phyloP scores from a whole-genome alignment of 1,140 invertebrate genomes.

The Drosophila asahinai region DNA sequence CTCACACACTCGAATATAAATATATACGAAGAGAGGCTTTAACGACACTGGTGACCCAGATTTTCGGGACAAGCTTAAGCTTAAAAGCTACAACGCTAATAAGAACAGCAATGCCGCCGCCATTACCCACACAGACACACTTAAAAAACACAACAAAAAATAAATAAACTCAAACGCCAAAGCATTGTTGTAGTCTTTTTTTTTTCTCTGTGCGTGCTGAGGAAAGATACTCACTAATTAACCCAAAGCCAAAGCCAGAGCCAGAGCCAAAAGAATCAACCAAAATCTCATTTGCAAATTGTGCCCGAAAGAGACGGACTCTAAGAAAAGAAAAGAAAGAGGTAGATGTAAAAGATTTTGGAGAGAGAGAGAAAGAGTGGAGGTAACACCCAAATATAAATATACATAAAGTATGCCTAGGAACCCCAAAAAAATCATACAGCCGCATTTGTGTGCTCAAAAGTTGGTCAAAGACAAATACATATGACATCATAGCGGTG shows the following conservation, averaged over 20 bases:
- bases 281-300: constrained; percentile 76
- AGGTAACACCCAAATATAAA: constrained; percentile 68
- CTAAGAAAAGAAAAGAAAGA: constrained; percentile 5
- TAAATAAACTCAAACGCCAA: constrained; percentile 30
- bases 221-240: constrained; percentile 81
- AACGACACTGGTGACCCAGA: constrained; percentile 78
- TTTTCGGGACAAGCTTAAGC: constrained; percentile 67
- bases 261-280: constrained; percentile 63
- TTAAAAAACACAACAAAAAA: constrained; percentile 29
- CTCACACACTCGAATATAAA: constrained; percentile 42
- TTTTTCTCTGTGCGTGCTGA: constrained; percentile 61
- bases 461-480: constrained; percentile 37
- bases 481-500: constrained; percentile 68
- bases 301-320: constrained; percentile 36
- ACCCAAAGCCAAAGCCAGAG: constrained; percentile 67
- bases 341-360: constrained; percentile 13
- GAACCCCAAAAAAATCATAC: constrained; percentile 60
- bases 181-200: constrained; percentile 39
- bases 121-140: constrained; percentile 69
- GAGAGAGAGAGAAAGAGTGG: constrained; percentile 11
- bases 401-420: constrained; percentile 74
- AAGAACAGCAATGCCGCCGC: constrained; percentile 71
- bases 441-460: not conserved
- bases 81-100: constrained; percentile 76
- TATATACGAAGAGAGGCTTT: constrained; percentile 46